Conservation (phyloP, 2,888 invertebrate species). For the Temnothorax unifasciatus region DNA sequence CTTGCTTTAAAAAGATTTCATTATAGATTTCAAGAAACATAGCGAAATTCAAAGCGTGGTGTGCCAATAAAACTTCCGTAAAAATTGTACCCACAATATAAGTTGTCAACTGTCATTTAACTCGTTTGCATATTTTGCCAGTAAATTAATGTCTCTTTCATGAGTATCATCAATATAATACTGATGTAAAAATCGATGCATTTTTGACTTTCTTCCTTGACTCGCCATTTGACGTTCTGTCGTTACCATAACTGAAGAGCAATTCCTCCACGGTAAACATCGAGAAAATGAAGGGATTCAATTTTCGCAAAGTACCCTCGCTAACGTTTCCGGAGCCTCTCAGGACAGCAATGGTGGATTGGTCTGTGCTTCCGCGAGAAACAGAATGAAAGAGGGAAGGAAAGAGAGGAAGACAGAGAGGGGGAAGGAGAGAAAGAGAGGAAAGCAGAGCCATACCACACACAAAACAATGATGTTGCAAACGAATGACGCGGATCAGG, state of each 20-base stretch:
- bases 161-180: not conserved
- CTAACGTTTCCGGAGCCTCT: conserved; percentile 57
- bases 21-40: not conserved
- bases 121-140: not conserved
- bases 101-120: not conserved
- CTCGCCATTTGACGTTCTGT: conserved; percentile 35
- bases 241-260: conserved; percentile 49
- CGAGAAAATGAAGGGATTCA: conserved; percentile 66
- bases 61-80: not conserved
- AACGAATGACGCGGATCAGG: conserved; percentile 66
- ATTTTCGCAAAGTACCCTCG: conserved; percentile 64
- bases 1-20: not conserved
- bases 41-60: not conserved
- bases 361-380: conserved; percentile 60
- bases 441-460: not conserved
- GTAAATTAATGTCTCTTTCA: not conserved
- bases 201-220: conserved; percentile 35
- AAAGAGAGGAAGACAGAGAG: not conserved
- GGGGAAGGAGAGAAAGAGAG: not conserved
- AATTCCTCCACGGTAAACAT: conserved; percentile 66
- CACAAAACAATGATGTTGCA: conserved; percentile 62
- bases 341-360: conserved; percentile 68
- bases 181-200: conserved; percentile 8
- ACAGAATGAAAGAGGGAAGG: not conserved
- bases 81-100: not conserved